Base-by-base conservation (phyloP, 1,140 invertebrate genomes). In the Antheraea pernyi region DNA sequence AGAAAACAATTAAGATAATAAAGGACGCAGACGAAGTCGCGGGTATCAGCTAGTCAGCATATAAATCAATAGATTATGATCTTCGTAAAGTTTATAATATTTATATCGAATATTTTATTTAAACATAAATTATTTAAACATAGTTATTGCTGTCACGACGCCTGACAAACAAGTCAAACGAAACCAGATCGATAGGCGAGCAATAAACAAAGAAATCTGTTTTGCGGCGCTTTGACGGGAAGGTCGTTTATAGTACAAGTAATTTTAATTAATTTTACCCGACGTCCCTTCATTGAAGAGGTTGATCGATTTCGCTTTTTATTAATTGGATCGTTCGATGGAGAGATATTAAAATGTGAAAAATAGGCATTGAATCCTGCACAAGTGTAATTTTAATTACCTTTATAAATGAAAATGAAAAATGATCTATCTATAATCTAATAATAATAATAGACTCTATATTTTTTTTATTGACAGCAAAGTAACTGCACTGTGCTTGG, bases 161-260 rank as follows among this genome's bases (percentile, higher is more conserved):
- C 63, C 63, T 67, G 69, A 63, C 66, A 68, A 71, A 73, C 68
- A 70, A 73, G 39, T 66, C 18, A 71, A 67, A 70, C 65, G 37
- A 74, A 63, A 73, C 69, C 42, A 74, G 71, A 77, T 77, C 71
- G 71, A 81, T 81, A 73, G 68, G 61, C 61, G 63, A 70, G 67
- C 64, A 73, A 77, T 82, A 82, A 84, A 81, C 75, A 76, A 78
- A 71, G 73, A 79, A 81, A 84, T 82, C 75, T 78, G 72, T 72
- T 67, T 59, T 65, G 58, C 36, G 73, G 71, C 72, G 76, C 75
- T 68, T 80, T 72, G 72, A 61, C 68, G 69, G 36, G 60, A 71
- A 73, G 67, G 68, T 76, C 76, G 73, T 75, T 79, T 80, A 75
- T 76, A 77, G 75, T 77, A 67, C 67, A 75, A 67, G 73, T 70